Conservation (phyloP, 2,797 vertebrate species). For the Acanthurus tractus region DNA sequence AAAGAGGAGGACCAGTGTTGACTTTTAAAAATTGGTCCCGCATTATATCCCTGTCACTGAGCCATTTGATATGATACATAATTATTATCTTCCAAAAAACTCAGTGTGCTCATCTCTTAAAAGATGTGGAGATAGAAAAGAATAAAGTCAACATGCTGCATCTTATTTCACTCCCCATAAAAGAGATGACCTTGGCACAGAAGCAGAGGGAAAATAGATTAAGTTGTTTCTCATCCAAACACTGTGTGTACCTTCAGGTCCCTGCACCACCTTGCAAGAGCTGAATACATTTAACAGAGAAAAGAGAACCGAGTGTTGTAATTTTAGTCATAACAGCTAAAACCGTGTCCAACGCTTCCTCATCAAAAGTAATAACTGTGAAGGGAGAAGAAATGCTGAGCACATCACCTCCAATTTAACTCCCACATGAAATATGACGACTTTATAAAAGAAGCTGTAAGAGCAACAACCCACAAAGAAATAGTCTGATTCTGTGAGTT, state of each 20-base stretch:
- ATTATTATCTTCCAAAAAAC: conserved; percentile 18
- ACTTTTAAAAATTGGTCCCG: conserved; percentile 30
- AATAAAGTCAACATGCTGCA: conserved; percentile 63
- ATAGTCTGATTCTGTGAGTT: conserved; percentile 26
- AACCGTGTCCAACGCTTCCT: conserved; percentile 62
- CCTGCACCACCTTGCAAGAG: conserved; percentile 77
- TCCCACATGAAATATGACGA: conserved; percentile 69
- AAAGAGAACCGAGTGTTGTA: conserved; percentile 70
- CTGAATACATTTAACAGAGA: conserved; percentile 79
- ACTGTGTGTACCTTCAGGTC: conserved; percentile 82
- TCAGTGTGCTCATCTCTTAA: conserved; percentile 31
- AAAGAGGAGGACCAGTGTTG: not conserved
- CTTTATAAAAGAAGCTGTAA: conserved; percentile 50
- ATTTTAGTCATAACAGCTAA: conserved; percentile 77
- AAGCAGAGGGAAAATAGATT: conserved; percentile 62
- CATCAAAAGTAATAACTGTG: conserved; percentile 77
- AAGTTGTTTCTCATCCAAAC: conserved; percentile 74
- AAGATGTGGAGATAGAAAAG: conserved; percentile 24
- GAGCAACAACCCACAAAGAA: conserved; percentile 48
- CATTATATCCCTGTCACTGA: conserved; percentile 26
- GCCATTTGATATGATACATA: conserved; percentile 11
- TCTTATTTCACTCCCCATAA: conserved; percentile 55
- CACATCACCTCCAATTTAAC: conserved; percentile 70
- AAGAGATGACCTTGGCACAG: conserved; percentile 69
- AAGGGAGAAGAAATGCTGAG: conserved; percentile 69